Conservation (phyloP, 2,797 vertebrate species). For the Liparis tanakae region DNA sequence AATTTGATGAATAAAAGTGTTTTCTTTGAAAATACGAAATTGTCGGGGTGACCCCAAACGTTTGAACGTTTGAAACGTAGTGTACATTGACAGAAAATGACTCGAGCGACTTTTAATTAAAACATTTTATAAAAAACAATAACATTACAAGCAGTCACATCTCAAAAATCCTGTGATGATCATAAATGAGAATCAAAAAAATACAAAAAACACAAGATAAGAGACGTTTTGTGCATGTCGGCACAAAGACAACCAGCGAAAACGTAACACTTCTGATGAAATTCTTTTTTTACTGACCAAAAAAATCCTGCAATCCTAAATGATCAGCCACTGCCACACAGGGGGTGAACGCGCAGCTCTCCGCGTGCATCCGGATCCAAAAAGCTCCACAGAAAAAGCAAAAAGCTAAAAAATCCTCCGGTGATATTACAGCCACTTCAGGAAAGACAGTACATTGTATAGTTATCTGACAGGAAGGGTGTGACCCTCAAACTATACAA, state of each 20-base stretch:
- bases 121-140: not conserved
- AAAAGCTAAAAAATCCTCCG: constrained; percentile 57
- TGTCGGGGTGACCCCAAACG: too few species aligned
- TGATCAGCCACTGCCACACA: not conserved
- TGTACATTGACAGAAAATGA: constrained; percentile 1
- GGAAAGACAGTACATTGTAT: constrained; percentile 99
- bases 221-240: too few species aligned
- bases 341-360: constrained; percentile 16
- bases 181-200: not conserved
- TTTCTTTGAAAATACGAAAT: too few species aligned
- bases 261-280: constrained; percentile 2
- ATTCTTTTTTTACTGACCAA: constrained; percentile 3
- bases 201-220: not conserved
- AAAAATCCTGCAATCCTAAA: constrained; percentile 4
- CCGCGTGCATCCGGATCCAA: constrained; percentile 37
- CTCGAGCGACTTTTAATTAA: constrained; percentile 1
- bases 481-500: constrained; percentile 99
- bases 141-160: not conserved
- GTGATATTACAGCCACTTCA: constrained; percentile 95
- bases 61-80: too few species aligned
- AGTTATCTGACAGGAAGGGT: constrained; percentile 98
- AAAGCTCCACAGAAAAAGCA: constrained; percentile 6
- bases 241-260: constrained; percentile 13
- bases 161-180: not conserved
- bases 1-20: too few species aligned